Evolutionary conservation across 2,888 invertebrate species (phyloP).

Genomic region (Lasioglossum figueresi): DNA sequence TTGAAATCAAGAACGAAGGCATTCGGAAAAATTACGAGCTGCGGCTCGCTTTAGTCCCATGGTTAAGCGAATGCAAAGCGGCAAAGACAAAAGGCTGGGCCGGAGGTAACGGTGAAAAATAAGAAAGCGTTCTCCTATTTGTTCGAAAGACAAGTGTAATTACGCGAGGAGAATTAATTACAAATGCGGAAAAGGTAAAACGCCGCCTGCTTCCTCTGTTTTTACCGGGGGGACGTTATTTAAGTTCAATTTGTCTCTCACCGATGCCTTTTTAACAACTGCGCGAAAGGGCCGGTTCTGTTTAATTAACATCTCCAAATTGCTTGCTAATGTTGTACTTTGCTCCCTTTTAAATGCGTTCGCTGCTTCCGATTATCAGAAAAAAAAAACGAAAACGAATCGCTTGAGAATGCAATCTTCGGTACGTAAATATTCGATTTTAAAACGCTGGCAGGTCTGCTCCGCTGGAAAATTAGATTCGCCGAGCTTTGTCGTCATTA

Average conservation of each 20-base stretch:
- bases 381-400: not conserved
- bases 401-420: not conserved
- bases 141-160: constrained; percentile 49
- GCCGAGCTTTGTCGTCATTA: not conserved
- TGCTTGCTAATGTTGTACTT: not conserved
- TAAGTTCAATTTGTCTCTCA: constrained; percentile 24
- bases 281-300: not conserved
- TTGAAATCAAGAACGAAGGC: not conserved
- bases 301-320: constrained; percentile 2
- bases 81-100: constrained; percentile 15
- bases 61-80: constrained; percentile 23
- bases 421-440: not conserved
- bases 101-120: constrained; percentile 25
- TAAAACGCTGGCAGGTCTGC: not conserved
- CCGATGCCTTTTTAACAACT: not conserved
- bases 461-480: not conserved
- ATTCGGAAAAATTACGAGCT: not conserved
- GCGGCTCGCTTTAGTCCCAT: constrained; percentile 24
- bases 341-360: not conserved
- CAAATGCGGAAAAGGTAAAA: constrained; percentile 14
- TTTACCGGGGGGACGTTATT: not conserved
- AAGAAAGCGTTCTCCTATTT: constrained; percentile 45
- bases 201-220: constrained; percentile 3
- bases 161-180: constrained; percentile 47
- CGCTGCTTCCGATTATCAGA: not conserved